Base-by-base conservation (phyloP, 2,888 invertebrate species). In the Spicauda simplicius region DNA sequence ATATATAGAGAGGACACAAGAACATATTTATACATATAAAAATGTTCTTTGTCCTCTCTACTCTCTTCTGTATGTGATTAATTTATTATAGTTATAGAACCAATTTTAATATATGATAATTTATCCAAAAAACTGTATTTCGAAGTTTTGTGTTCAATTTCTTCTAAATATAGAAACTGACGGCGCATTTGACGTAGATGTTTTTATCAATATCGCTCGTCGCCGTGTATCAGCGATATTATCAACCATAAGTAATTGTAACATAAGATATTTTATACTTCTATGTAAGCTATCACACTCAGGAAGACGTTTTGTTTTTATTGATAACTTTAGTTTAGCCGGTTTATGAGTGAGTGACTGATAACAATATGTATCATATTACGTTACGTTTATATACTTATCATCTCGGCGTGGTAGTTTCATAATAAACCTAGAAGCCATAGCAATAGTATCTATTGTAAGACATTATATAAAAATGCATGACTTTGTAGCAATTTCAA, bases 261-360 rank as follows among this genome's bases (percentile, higher is more conserved):
- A 55, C n/a, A 63, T 45, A 45, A n/a, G 20, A n/a, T 33, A 41
- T 62, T 41, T 37, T 41, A 41, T 1, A 55, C 6, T 41, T 16
- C 41, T 25, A 63, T 33, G 48, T 45, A n/a, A n/a, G 25, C 48
- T 14, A 14, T 56, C 30, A 56, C 18, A 12, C 14, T 30, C 55
- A 10, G 30, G 20, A 33, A 48, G 25, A 54, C 19, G 63, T 56
- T 56, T 55, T 64, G 33, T 64, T 56, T 56, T 56, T 33, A 50
- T 52, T 64, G 56, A 64, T 56, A 56, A 19, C 37, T 5, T 25
- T 4, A 25, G 56, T 58, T 52, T 52, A 57, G 20, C 52, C 57
- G 52, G 14, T 41, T 58, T 58, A 57, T 64, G 64, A 33, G 33
- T 53, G 61, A 64, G 37, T 58, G 64, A 52, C 52, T 58, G 64